Conservation (phyloP, 2,797 vertebrate genomes). For the Peromyscus aztecus region DNA sequence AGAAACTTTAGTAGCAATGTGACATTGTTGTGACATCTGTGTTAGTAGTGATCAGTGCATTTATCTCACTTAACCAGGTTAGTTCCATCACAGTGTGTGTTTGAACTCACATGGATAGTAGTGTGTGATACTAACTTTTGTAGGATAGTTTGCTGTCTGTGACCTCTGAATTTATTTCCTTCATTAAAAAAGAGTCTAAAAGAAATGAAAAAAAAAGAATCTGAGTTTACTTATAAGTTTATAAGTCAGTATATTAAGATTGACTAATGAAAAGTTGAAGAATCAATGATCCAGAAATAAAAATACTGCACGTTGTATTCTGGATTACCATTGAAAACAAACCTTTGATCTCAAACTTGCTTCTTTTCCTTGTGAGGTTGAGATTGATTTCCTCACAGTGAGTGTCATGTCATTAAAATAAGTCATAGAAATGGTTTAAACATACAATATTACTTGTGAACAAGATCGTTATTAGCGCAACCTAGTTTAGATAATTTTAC, state of each 20-base stretch:
- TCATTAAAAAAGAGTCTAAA: conserved; percentile 7
- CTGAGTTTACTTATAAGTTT: conserved; percentile 34
- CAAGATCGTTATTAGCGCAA: conserved; percentile 35
- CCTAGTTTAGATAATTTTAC: conserved; percentile 64
- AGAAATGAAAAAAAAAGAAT: background rate
- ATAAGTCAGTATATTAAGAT: background rate
- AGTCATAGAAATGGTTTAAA: conserved; percentile 56
- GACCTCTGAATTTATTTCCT: background rate
- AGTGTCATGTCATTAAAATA: conserved; percentile 62
- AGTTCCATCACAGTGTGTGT: background rate
- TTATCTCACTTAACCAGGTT: conserved; percentile 31
- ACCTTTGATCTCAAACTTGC: conserved; percentile 55
- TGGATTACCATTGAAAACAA: conserved; percentile 61
- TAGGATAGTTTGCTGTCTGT: background rate
- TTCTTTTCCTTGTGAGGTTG: background rate
- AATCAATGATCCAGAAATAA: conserved; percentile 22
- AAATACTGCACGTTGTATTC: background rate
- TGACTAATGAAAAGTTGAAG: conserved; percentile 48
- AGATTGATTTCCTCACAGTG: conserved; percentile 1
- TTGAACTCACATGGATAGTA: background rate
- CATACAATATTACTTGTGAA: conserved; percentile 15
- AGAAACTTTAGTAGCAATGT: background rate
- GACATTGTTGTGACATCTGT: background rate
- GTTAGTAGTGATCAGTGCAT: background rate
- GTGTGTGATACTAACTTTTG: background rate